Evolutionary conservation across 2,888 invertebrate species (phyloP).

Genomic region (Fragum fragum): DNA sequence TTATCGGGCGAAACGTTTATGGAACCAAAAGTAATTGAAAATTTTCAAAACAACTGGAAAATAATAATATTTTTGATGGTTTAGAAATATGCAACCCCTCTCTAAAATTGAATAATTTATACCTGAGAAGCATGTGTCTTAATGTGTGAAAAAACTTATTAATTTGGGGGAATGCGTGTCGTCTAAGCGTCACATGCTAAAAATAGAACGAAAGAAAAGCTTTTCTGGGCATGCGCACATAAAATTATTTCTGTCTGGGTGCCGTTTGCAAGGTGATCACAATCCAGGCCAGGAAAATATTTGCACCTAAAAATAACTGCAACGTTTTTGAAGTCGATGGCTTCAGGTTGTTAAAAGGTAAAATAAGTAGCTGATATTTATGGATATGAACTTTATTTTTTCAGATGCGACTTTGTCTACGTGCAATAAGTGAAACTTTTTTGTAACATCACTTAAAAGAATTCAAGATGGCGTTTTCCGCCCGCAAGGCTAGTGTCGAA

Average conservation of each 20-base stretch:
- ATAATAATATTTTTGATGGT: no score
- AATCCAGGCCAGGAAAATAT: not conserved
- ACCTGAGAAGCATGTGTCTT: no score
- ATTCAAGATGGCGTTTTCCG: constrained; percentile 33
- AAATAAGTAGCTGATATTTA: constrained; percentile 21
- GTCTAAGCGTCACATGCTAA: constrained; percentile 8
- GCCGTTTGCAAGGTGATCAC: constrained; percentile 7
- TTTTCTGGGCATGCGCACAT: constrained; percentile 22
- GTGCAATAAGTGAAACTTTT: constrained; percentile 24
- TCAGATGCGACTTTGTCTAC: not conserved
- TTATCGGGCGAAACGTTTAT: no score
- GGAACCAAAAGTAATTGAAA: no score
- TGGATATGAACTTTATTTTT: constrained; percentile 25
- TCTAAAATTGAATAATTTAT: no score
- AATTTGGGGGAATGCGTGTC: no score
- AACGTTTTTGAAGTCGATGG: constrained; percentile 11
- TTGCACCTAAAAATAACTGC: constrained; percentile 44
- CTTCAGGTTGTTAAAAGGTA: constrained; percentile 28
- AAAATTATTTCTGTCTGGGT: constrained; percentile 17
- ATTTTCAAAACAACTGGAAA: no score
- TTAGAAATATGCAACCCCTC: no score
- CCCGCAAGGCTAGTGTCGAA: not conserved
- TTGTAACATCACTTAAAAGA: not conserved
- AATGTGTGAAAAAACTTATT: no score
- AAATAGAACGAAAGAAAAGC: constrained; percentile 2